phyloP scores from a whole-genome alignment of 2,888 invertebrate species.

The Tachina fera region DNA sequence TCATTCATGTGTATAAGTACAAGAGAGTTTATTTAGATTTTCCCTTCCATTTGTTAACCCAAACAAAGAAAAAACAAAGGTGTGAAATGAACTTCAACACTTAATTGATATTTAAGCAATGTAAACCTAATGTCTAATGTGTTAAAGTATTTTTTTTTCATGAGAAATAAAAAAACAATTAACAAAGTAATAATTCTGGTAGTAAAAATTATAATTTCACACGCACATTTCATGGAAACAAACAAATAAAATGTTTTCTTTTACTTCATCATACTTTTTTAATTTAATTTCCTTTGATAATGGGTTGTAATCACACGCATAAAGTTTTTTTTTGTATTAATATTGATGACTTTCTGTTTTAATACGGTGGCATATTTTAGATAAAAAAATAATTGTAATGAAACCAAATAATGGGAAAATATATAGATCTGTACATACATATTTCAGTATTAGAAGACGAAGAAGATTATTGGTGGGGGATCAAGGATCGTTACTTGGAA shows the following conservation, averaged over 20 bases:
- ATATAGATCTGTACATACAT: background rate
- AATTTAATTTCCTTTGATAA: background rate
- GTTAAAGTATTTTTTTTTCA: slow-evolving; percentile 3
- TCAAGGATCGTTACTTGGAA: too few species aligned
- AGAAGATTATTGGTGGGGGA: background rate
- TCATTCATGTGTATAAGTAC: background rate
- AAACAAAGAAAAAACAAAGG: background rate
- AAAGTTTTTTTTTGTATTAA: background rate
- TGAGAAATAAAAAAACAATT: slow-evolving; percentile 25
- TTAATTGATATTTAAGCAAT: slow-evolving; percentile 37
- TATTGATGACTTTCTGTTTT: background rate
- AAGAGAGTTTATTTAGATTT: background rate
- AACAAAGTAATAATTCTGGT: slow-evolving; percentile 5
- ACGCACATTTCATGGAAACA: slow-evolving; percentile 34
- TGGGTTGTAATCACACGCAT: background rate
- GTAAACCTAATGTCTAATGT: slow-evolving; percentile 11
- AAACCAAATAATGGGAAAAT: background rate
- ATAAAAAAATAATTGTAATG: background rate
- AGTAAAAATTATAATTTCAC: slow-evolving; percentile 45
- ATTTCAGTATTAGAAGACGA: background rate
- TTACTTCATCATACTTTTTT: too few species aligned
- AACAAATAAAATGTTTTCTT: too few species aligned
- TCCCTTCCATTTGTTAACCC: background rate
- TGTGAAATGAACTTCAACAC: slow-evolving; percentile 16
- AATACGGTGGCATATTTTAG: background rate